These are phyloP conservation scores for Brachyalestes nurse DNA, from an alignment of 2,797 vertebrate species.

Conservation along the genomic window DNA sequence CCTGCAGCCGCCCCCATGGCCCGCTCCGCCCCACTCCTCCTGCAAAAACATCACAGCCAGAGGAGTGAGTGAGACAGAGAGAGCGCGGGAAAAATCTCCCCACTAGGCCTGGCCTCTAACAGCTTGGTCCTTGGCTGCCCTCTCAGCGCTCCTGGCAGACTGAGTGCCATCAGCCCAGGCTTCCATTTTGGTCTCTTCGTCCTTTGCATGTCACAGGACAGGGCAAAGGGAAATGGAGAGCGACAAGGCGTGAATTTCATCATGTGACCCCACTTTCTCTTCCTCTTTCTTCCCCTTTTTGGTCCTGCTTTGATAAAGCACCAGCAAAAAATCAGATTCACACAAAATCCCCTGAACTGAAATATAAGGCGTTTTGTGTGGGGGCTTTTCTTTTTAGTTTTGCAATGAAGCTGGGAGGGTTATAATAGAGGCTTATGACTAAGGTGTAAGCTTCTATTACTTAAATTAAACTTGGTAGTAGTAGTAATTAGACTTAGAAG, in stretches of 20 bases:
- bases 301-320: not conserved
- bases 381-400: not conserved
- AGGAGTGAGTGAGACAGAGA: not conserved
- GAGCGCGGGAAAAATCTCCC: not conserved
- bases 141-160: conserved; percentile 3
- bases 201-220: conserved; percentile 20
- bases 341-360: not conserved
- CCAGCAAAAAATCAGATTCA: not conserved
- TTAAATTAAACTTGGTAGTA: not conserved
- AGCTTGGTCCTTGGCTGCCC: conserved; percentile 31
- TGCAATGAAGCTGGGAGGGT: not conserved
- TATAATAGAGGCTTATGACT: not conserved
- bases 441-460: not conserved
- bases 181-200: conserved; percentile 49
- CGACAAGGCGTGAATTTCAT: conserved; percentile 46
- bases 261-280: conserved; percentile 60
- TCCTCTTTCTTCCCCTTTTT: conserved; percentile 49
- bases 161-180: conserved; percentile 10
- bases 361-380: not conserved
- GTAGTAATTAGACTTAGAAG: not conserved
- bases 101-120: not conserved
- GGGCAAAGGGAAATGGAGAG: conserved; percentile 36
- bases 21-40: conserved; percentile 23
- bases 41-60: conserved; percentile 27
- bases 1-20: not conserved